Evolutionary conservation across 2,888 invertebrate genomes (phyloP), one percentile per base, ranked within the genome.

Genomic region (Ditylenchus weischeri): DNA sequence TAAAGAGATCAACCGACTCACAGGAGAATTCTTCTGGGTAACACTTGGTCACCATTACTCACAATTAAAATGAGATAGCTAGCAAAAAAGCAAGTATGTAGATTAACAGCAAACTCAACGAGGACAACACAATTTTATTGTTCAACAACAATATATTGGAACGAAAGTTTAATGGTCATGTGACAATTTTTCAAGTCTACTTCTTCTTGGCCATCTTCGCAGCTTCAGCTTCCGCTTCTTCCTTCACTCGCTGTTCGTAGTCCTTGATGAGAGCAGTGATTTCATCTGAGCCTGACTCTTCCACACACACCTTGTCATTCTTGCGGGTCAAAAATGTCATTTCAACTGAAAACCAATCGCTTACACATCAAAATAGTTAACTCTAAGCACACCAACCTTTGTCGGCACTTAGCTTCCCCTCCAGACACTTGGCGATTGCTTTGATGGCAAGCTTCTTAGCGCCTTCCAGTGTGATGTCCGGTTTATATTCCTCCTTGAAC

Each of bases 401-500:
- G 76, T 98, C 98, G 6, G 94, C 88, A 49, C 94, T 92, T 47
- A 99, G 87, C 85, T 98, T 98, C 18, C 94, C 93, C 83, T 99
- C 98, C 78, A 99, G 87, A n/a, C 96, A 95, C 87, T 98, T 98
- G 83, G 92, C 92, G 65, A 98, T 88, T 62, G 98, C 86, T 72
- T 90, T 89, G 84, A 94, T 89, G 1, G 95, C 95, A 83, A 92
- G 90, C 65, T 89, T 88, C 43, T 90, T 91, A 50, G 91, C 92
- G 82, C 92, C 90, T 71, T 90, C 91, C 21, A 82, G 15, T 2
- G 8, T 6, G 8, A 13, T 43, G 36, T 13, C 29, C 13, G 43
- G 48, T 83, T 94, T 93, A 83, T 96, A 92, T 82, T 99, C 98
- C 83, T 98, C 95, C 84, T 98, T 96, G 75, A 99, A 86, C 86